Evolutionary conservation across 2,113 vertebrate genomes (phyloP).

Genomic region (Aegotheles bennettii): DNA sequence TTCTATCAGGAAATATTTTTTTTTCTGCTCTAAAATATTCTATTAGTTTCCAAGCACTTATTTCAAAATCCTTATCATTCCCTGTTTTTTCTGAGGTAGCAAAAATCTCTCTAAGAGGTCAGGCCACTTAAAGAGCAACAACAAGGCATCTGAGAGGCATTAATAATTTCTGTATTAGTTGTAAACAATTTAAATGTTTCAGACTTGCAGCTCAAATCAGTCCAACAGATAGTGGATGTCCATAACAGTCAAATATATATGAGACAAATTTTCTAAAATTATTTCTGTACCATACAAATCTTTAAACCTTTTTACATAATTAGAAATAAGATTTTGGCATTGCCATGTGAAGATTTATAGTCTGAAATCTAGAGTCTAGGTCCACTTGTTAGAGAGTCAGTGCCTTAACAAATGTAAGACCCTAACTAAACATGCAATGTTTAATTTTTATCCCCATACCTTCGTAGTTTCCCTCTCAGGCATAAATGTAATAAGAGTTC

Average conservation of each 20-base stretch:
- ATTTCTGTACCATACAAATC: neutral
- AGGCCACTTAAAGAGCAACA: neutral
- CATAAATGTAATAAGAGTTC: neutral
- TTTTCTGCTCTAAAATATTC: constrained; percentile 27
- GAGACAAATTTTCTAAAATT: neutral
- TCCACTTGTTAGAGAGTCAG: neutral
- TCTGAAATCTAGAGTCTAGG: neutral
- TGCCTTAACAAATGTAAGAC: neutral
- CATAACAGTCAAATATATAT: neutral
- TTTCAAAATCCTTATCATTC: constrained; percentile 25
- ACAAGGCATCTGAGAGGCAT: neutral
- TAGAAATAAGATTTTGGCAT: neutral
- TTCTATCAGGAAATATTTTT: neutral
- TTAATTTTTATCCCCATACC: neutral
- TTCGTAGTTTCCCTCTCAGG: neutral
- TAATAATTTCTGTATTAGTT: constrained; percentile 2
- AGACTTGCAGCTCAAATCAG: neutral
- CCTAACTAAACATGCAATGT: neutral
- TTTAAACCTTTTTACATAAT: neutral
- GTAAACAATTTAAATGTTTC: neutral
- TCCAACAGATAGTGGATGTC: neutral
- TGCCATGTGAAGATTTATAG: neutral
- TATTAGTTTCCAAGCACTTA: constrained; percentile 17
- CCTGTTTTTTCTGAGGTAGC: neutral
- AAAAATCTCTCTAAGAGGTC: constrained; percentile 18